Evolutionary conservation across 1,140 invertebrate genomes (phyloP), one percentile per base, ranked within the genome.

Genomic region (Tetragonula clypearis): DNA sequence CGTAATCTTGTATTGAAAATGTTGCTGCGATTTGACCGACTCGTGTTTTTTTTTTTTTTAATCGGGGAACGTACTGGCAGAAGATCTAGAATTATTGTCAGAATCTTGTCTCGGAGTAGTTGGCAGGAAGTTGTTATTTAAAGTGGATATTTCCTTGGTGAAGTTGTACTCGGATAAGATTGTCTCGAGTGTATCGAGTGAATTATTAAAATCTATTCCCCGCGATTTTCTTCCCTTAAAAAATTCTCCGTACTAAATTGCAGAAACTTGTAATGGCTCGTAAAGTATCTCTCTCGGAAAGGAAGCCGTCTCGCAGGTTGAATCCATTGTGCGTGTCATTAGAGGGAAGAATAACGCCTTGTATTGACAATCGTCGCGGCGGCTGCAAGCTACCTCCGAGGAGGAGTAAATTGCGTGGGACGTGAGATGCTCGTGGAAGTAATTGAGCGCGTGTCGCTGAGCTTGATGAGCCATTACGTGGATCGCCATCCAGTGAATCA

Each of bases 381-480:
- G 30, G 19, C 23, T 69, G 80, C 55, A 55, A 69, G 72, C 60
- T 69, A 60, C 72, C 72, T 53, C 4, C 53, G 79, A 85, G 60
- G 75, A 85, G 88, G 74, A 82, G 73, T 81, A 79, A 90, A 90
- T 87, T 79, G 82, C 86, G 85, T 87, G 79, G 82, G 88, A 87
- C 68, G 88, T 72, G 82, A 69, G 85, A 74, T 23, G 53, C 87
- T 85, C 76, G 71, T 85, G 65, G 76, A 90, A 79, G 76, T 90
- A 89, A 87, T 90, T 89, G 87, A 90, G 82, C 82, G 78, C 82
- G 82, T 87, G 85, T 90, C 87, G 80, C 73, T 79, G 58, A 71
- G 72, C 79, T 73, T 85, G 87, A 87, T 87, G 87, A 90, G 79
- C 87, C 82, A 85, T 89, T 89, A 89, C 79, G 73, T 79, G 88